Evolutionary conservation across 2,888 invertebrate genomes (phyloP), one percentile per base, ranked within the genome.

Genomic region (Brachyopa scutellaris): DNA sequence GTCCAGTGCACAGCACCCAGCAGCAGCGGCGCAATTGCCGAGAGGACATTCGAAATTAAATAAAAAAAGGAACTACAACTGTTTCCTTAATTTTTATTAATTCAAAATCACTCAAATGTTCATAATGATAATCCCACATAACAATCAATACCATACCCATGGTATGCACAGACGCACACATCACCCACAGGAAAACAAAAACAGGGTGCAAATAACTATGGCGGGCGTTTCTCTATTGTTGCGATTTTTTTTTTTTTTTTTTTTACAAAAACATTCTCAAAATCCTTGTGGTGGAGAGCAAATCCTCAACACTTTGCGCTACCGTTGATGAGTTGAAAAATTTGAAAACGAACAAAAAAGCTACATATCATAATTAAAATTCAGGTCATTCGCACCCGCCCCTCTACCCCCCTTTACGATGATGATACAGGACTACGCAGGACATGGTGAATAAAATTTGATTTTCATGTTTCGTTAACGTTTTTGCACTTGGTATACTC

Each of bases 51-150:
- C 33, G 26, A 73, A 79, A 73, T 55, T 47, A 73, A 73, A 79
- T 62, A 79, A 79, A 53, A 21, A 19, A 40, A 45, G 23, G 42
- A 70, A 85, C 85, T 86, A 88, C 86, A 88, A 88, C 87, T 88
- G 88, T 88, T 87, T 86, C 87, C 85, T 85, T 86, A 87, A 88
- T 87, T 88, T 88, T 86, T 85, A 85, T 87, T 87, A 87, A 88
- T 88, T 87, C 87, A 87, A 88, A 88, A 87, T 87, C 88, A 88
- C 86, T 88, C 87, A 88, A 86, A 86, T 88, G 88, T 87, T 84
- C 88, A 88, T 88, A 88, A 88, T 88, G 87, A 86, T 88, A 88
- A 88, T 88, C 88, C 87, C 85, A 87, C 87, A 88, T 64, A 72
- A 66, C 77, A 77, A 82, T 77, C 77, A 77, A 77, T 64, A 31